These are phyloP conservation scores for Ploceus nigricollis DNA, from an alignment of 2,113 vertebrate genomes.

Conservation along the genomic window DNA sequence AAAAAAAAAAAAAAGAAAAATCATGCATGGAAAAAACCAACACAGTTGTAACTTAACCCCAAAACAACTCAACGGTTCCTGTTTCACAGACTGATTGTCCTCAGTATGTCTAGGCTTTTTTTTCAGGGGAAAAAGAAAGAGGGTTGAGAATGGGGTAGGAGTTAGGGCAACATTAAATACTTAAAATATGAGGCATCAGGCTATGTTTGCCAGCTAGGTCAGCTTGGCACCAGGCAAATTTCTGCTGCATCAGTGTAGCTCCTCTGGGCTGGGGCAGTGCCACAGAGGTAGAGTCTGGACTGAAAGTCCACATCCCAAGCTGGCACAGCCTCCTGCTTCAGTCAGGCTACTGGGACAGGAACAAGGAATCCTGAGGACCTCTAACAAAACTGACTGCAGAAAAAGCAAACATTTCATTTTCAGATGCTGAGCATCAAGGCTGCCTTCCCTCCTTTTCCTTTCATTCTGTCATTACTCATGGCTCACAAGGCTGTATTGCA, in stretches of 20 bases:
- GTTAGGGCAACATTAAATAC: neutral
- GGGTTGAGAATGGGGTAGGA: neutral
- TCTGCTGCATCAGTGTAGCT: neutral
- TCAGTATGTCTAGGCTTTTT: neutral
- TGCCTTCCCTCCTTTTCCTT: neutral
- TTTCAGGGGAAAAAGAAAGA: neutral
- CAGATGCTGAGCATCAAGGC: neutral
- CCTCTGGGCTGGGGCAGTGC: neutral
- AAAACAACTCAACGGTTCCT: neutral
- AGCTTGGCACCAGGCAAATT: neutral
- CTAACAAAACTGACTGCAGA: neutral
- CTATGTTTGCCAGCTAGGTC: neutral
- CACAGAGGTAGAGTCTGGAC: neutral
- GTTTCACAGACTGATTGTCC: neutral
- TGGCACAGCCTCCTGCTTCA: neutral
- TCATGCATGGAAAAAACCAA: neutral
- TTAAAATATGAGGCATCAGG: neutral
- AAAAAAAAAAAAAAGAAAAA: neutral
- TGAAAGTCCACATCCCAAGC: neutral
- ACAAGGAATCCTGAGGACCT: neutral
- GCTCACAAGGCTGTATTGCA: neutral
- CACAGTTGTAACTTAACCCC: slow-evolving; percentile 33
- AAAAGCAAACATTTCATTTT: neutral
- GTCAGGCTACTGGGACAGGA: neutral
- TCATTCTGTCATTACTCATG: neutral